Percentiles rank a stretch among this genome's conserved stretches.
phyloP scores from a whole-genome alignment of 2,113 vertebrate genomes.

The Morone chrysops region DNA sequence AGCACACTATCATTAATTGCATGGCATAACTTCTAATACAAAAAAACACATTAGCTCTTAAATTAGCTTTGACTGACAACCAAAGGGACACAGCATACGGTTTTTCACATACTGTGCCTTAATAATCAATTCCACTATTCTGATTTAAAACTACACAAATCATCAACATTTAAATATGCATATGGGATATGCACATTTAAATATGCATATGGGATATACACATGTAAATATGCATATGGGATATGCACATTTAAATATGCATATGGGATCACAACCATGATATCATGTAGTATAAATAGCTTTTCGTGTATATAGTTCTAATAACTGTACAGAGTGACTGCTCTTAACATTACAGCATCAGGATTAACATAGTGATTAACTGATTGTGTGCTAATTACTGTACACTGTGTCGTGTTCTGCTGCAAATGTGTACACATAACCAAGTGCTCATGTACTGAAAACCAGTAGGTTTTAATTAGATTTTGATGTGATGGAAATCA shows the following conservation, averaged over 20 bases:
- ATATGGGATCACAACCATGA: background rate
- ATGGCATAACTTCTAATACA: background rate
- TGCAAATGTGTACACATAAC: slow-evolving; percentile 6
- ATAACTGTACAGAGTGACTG: slow-evolving; percentile 24
- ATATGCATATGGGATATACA: background rate
- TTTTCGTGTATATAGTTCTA: slow-evolving; percentile 4
- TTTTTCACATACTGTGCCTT: background rate
- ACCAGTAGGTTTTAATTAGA: slow-evolving; percentile 13
- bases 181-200: background rate
- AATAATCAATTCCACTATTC: slow-evolving; percentile 35
- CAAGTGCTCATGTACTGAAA: slow-evolving; percentile 1
- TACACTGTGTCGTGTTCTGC: slow-evolving; percentile 5
- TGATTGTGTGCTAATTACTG: slow-evolving; percentile 45
- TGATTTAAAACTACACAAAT: slow-evolving; percentile 19
- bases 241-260: background rate
- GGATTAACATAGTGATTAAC: slow-evolving; percentile 51
- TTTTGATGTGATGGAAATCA: slow-evolving; percentile 17
- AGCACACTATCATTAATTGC: slow-evolving; percentile 14
- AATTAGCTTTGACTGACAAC: slow-evolving; percentile 16
- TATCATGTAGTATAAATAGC: background rate
- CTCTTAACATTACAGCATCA: slow-evolving; percentile 18
- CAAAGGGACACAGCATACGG: background rate
- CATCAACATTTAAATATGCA: background rate
- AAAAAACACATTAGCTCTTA: slow-evolving; percentile 6
- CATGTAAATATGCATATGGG: background rate